Percentiles rank a stretch among this genome's conserved stretches.
phyloP scores from a whole-genome alignment of 2,797 vertebrate genomes.

The Gymnothorax reevesii region DNA sequence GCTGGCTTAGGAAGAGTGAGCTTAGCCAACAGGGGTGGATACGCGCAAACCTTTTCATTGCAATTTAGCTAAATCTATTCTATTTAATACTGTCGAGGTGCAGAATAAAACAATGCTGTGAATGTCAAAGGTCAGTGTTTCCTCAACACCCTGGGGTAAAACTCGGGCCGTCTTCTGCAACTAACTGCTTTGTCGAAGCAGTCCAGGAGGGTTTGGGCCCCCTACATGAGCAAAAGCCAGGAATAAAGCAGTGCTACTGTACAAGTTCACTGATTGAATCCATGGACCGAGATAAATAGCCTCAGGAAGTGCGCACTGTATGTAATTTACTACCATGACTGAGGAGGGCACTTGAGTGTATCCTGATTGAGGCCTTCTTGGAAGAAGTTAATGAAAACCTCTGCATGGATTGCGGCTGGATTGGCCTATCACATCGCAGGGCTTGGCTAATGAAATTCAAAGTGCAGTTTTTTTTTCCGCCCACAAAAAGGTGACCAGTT shows the following conservation, averaged over 20 bases:
- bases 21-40: not conserved
- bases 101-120: not conserved
- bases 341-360: conserved; percentile 42
- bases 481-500: conserved; percentile 6
- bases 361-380: conserved; percentile 49
- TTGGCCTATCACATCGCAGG: conserved; percentile 39
- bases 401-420: conserved; percentile 40
- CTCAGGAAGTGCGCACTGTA: conserved; percentile 49
- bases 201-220: conserved; percentile 21
- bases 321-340: conserved; percentile 55
- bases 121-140: not conserved
- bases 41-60: not conserved
- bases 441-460: conserved; percentile 32
- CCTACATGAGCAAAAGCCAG: conserved; percentile 24
- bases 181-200: conserved; percentile 23
- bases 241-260: conserved; percentile 31
- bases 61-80: not conserved
- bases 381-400: conserved; percentile 47
- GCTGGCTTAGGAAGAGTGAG: not conserved
- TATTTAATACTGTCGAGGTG: not conserved
- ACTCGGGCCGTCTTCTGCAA: conserved; percentile 20
- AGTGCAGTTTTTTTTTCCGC: conserved; percentile 27
- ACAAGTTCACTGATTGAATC: conserved; percentile 55
- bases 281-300: conserved; percentile 55
- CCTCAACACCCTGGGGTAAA: conserved; percentile 10